phyloP scores from a whole-genome alignment of 2,113 vertebrate species.

The Rhinolophus ferrumequinum region DNA sequence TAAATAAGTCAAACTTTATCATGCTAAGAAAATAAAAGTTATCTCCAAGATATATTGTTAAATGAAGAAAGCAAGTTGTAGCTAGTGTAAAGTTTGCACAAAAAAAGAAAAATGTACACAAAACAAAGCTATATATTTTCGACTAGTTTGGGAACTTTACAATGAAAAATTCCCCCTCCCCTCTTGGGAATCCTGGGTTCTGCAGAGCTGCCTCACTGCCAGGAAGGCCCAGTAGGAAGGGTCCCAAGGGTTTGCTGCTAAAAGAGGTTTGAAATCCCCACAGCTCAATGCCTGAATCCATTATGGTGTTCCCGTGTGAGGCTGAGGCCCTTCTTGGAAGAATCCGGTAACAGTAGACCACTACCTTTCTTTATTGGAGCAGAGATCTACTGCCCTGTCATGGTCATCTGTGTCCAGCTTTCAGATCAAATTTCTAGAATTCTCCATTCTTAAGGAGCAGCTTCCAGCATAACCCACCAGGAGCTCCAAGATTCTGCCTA shows the following conservation, averaged over 20 bases:
- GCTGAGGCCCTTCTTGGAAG: not conserved
- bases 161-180: not conserved
- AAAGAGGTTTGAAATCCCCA: not conserved
- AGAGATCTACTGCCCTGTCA: not conserved
- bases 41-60: not conserved
- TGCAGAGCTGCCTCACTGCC: not conserved
- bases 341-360: not conserved
- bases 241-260: not conserved
- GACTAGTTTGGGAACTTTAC: not conserved
- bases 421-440: conserved; percentile 11
- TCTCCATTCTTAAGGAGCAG: not conserved
- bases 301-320: not conserved
- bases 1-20: not conserved
- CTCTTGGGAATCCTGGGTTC: not conserved
- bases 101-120: not conserved
- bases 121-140: not conserved
- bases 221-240: not conserved
- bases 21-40: not conserved
- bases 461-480: not conserved
- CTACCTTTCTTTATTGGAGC: not conserved
- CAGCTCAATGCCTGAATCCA: not conserved
- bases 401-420: not conserved
- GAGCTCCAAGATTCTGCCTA: not conserved
- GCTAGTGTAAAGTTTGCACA: not conserved
- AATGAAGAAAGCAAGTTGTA: not conserved